Evolutionary conservation across 2,797 vertebrate species (phyloP).

Genomic region (Acrossocheilus wenchowensis): DNA sequence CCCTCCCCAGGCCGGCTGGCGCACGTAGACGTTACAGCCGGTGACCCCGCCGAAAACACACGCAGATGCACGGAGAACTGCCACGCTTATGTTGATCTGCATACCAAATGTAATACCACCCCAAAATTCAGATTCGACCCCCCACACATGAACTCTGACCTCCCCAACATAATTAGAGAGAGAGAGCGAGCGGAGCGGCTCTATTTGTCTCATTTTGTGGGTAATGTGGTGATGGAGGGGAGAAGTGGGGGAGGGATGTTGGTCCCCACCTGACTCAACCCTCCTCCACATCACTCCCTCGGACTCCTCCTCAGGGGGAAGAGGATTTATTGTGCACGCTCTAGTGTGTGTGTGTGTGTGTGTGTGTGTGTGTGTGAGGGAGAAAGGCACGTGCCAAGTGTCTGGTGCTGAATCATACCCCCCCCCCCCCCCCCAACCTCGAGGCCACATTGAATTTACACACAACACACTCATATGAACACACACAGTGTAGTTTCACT

Average conservation of each 20-base stretch:
- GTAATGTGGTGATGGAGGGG: conserved; percentile 34
- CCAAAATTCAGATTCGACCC: conserved; percentile 55
- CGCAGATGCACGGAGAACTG: conserved; percentile 57
- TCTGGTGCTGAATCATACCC: conserved; percentile 76
- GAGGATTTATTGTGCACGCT: conserved; percentile 37
- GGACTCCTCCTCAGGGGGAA: conserved; percentile 7
- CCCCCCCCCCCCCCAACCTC: conserved; percentile 18
- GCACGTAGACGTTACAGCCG: conserved; percentile 67
- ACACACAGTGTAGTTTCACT: conserved; percentile 11
- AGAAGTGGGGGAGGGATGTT: conserved; percentile 18
- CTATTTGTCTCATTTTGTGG: conserved; percentile 40
- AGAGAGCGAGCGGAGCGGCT: neutral
- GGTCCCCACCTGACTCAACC: conserved; percentile 41
- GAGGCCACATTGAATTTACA: conserved; percentile 56
- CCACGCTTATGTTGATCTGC: conserved; percentile 79
- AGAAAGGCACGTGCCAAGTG: conserved; percentile 74
- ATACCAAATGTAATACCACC: conserved; percentile 78
- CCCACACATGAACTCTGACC: conserved; percentile 41
- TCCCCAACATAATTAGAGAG: conserved; percentile 9
- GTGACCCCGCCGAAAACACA: conserved; percentile 57
- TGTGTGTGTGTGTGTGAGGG: conserved; percentile 1
- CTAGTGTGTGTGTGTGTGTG: neutral
- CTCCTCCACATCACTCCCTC: conserved; percentile 39
- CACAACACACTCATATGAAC: conserved; percentile 47
- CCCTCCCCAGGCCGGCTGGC: conserved; percentile 67